A percentile compares a stretch with the other conserved stretches of the same genome.
Evolutionary conservation across 23 tunicate genomes (phyloP).

Genomic region (Trididemnum clinides): DNA sequence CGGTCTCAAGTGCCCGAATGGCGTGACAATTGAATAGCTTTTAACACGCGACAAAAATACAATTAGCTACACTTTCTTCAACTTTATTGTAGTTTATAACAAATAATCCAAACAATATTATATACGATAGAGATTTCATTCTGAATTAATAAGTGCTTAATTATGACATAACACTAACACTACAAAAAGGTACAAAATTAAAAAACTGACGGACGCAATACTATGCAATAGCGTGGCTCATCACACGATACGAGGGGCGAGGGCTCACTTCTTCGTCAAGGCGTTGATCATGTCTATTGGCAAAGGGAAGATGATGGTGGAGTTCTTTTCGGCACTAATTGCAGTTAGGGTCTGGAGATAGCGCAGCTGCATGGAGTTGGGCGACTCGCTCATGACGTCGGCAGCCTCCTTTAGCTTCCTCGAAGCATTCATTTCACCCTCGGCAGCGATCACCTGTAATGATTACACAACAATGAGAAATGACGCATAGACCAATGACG

Average conservation of each 20-base stretch:
- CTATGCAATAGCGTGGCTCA: background rate
- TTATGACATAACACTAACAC: too few relatives aligned
- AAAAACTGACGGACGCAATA: background rate
- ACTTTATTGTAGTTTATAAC: too few relatives aligned
- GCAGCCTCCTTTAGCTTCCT: slow-evolving; percentile 86
- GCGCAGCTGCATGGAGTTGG: slow-evolving; percentile 84
- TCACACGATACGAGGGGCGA: background rate
- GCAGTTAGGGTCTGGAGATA: slow-evolving; percentile 82
- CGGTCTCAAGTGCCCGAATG: too few relatives aligned
- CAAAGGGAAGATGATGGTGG: slow-evolving; percentile 86
- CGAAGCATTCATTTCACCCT: slow-evolving; percentile 94
- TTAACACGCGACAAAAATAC: too few relatives aligned
- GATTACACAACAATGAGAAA: too few relatives aligned
- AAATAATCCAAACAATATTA: too few relatives aligned
- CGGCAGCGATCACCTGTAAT: slow-evolving; percentile 82
- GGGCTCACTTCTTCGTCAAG: slow-evolving; percentile 46
- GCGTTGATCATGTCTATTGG: slow-evolving; percentile 79
- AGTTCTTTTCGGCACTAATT: slow-evolving; percentile 86
- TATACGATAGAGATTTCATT: too few relatives aligned
- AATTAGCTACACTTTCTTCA: too few relatives aligned
- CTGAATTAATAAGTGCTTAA: too few relatives aligned
- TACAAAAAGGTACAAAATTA: too few relatives aligned
- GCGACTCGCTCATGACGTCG: slow-evolving; percentile 88
- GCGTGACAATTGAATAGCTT: too few relatives aligned
- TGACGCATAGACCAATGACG: too few relatives aligned